Conservation (phyloP, 2,113 vertebrate genomes). For the Anhinga anhinga region DNA sequence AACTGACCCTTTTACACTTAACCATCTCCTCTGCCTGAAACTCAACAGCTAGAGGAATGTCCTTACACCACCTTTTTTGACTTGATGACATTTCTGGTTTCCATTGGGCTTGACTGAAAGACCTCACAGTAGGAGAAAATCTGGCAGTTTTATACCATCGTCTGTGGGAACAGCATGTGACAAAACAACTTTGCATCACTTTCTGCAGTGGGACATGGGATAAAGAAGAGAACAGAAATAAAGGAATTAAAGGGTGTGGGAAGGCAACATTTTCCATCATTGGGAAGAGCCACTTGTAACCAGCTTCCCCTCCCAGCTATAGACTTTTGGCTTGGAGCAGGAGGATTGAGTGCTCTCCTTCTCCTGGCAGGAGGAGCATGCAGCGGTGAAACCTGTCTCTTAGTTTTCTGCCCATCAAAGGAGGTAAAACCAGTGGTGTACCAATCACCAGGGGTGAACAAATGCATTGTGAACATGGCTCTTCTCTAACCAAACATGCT, state of each 20-base stretch:
- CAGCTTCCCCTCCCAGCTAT: background rate
- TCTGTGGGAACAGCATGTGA: background rate
- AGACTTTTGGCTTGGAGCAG: background rate
- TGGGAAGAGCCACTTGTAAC: background rate
- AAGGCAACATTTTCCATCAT: background rate
- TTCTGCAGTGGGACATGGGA: background rate
- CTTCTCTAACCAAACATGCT: background rate
- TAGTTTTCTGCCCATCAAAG: background rate
- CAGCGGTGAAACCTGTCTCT: too few species aligned
- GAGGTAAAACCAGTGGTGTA: fast-evolving
- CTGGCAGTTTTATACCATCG: background rate
- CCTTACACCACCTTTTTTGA: background rate
- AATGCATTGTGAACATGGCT: fast-evolving
- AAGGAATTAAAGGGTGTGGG: background rate
- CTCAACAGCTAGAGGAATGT: background rate
- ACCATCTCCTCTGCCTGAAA: background rate
- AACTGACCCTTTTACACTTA: background rate
- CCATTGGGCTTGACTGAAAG: background rate
- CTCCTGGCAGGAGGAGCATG: background rate
- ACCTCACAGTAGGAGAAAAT: background rate
- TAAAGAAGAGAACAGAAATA: background rate
- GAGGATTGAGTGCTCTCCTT: background rate
- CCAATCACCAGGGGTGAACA: background rate
- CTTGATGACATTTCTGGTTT: background rate
- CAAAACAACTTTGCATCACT: background rate